phyloP scores from a whole-genome alignment of 2,797 vertebrate species.

The Mus spretus region DNA sequence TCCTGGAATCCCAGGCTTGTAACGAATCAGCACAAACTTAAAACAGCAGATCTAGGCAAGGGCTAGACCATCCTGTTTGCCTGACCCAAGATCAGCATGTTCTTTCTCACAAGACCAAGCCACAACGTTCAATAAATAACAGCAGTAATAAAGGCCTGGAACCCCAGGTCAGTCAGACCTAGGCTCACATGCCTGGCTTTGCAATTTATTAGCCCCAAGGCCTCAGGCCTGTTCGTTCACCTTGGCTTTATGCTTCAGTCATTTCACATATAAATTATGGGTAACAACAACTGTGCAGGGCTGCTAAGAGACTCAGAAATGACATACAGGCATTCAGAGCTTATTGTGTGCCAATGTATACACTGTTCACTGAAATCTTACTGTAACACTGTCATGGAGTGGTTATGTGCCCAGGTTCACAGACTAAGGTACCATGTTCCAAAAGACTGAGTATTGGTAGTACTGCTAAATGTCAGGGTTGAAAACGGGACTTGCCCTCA shows the following conservation, averaged over 20 bases:
- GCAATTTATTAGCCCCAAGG: constrained; percentile 41
- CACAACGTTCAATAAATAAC: constrained; percentile 13
- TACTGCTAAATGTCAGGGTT: not conserved
- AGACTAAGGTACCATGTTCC: not conserved
- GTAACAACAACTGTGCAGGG: not conserved
- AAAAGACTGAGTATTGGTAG: not conserved
- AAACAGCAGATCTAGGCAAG: constrained; percentile 17
- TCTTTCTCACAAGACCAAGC: not conserved
- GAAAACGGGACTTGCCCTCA: not conserved
- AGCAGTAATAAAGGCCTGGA: not conserved
- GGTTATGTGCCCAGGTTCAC: not conserved
- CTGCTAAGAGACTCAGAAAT: constrained; percentile 14
- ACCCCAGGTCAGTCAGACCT: not conserved
- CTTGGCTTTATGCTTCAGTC: constrained; percentile 46
- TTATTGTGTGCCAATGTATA: not conserved
- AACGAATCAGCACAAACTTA: not conserved
- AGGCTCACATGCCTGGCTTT: constrained; percentile 8
- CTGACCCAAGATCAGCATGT: not conserved
- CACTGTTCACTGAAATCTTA: constrained; percentile 1
- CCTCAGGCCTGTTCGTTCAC: constrained; percentile 19
- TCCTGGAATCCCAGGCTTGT: not conserved
- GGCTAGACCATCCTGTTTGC: not conserved
- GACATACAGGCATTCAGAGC: not conserved
- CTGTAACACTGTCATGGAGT: not conserved
- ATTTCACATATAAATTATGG: constrained; percentile 49